Evolutionary conservation across 1,140 invertebrate genomes (phyloP), one percentile per base, ranked within the genome.

Genomic region (Zaprionus vittiger): DNA sequence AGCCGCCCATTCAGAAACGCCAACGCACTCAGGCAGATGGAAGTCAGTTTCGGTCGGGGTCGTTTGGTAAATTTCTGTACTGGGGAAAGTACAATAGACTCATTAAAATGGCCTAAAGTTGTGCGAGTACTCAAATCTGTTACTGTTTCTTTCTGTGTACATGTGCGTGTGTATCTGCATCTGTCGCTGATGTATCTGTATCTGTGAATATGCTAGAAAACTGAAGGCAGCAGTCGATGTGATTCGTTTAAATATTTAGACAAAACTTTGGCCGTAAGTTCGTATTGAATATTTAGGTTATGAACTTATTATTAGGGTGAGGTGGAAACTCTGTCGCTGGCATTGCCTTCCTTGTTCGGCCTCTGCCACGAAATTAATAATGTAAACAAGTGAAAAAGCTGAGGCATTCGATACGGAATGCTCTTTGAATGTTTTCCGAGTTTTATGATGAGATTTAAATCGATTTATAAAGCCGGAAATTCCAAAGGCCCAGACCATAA

Each of bases 171-270:
- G 47, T 52, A 52, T 52, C 47, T 24, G 47, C 20, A 52, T 52
- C 20, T 52, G 47, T 52, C 47, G 20, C 20, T 52, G 20, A 20
- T 49, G 6, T 49, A 20, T 17, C 47, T 52, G 47, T 52, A 24
- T 52, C 47, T 52, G 47, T 52, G 41, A 17, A 9, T 17, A 7
- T 80, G 77, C 47, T 22, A 6, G 22, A 6, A 20, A 26, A 15
- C 54, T 52, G 47, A 12, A 22, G 24, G 24, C 54, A 56, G 54
- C 26, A 28, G 11, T 24, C 24, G 14, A 31, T 54, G 63, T n/a
- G 63, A 15, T 63, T 77, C 72, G 80, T 87, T 87, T 87, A 86
- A 80, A 86, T 87, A 80, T 86, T 86, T 86, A 77, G 72, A 87
- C 52, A 87, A 78, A 80, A 79, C 83, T 68, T 72, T 82, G 77